Evolutionary conservation across 2,797 vertebrate species (phyloP).

Genomic region (Serranus cabrilla): DNA sequence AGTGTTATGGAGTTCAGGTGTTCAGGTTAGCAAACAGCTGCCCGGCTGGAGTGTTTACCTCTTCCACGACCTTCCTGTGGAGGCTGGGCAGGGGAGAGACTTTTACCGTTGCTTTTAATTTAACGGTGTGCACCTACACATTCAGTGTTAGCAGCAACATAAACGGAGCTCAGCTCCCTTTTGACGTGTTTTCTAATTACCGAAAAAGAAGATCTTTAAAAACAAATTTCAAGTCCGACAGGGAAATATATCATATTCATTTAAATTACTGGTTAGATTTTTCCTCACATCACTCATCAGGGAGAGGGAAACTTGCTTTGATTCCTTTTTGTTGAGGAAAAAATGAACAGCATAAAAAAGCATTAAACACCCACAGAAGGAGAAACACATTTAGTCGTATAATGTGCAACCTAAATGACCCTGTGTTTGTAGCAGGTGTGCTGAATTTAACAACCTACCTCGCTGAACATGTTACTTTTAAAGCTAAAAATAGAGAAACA

Average conservation of each 20-base stretch:
- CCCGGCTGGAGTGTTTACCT: constrained; percentile 31
- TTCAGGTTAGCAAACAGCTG: constrained; percentile 48
- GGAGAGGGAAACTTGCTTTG: not conserved
- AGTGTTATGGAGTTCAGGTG: constrained; percentile 55
- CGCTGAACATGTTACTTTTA: not conserved
- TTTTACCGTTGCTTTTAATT: constrained; percentile 7
- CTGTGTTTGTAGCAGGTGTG: not conserved
- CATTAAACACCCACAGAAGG: not conserved
- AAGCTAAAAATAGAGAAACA: constrained; percentile 9
- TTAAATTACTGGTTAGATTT: constrained; percentile 8
- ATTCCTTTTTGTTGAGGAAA: not conserved
- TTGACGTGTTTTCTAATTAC: constrained; percentile 14
- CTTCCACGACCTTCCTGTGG: constrained; percentile 22
- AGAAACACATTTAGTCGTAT: not conserved
- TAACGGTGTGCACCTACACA: not conserved
- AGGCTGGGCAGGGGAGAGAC: not conserved
- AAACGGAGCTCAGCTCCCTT: constrained; percentile 16
- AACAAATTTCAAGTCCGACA: constrained; percentile 9
- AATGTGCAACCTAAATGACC: not conserved
- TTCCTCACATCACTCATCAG: not conserved
- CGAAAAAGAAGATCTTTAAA: constrained; percentile 12
- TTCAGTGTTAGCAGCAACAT: constrained; percentile 12
- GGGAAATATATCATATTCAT: constrained; percentile 13
- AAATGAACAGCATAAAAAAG: not conserved
- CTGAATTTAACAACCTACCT: not conserved